phyloP scores from a whole-genome alignment of 2,797 vertebrate genomes.

The Sylvilagus floridanus region DNA sequence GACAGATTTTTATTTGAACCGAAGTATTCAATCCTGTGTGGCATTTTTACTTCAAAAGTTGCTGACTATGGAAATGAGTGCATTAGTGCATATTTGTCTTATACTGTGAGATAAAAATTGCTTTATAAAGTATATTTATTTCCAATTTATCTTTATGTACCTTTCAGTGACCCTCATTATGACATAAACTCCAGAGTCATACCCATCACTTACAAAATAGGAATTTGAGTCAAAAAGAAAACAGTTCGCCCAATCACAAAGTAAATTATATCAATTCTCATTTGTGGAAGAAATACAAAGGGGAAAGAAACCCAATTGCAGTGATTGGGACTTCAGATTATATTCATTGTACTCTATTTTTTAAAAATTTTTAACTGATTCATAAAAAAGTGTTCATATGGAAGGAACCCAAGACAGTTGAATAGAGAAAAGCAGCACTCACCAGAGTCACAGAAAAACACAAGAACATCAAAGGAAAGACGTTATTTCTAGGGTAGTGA shows the following conservation, averaged over 20 bases:
- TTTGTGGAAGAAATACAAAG: background rate
- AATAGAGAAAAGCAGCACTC: too few species aligned
- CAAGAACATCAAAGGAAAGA: too few species aligned
- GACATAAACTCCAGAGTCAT: conserved; percentile 27
- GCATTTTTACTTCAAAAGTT: conserved; percentile 37
- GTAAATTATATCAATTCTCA: conserved; percentile 7
- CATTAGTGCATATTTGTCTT: background rate
- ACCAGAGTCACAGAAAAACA: too few species aligned
- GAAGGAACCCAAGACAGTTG: too few species aligned
- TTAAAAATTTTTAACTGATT: background rate
- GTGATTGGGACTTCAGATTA: background rate
- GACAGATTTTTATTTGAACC: background rate
- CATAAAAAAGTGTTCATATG: too few species aligned
- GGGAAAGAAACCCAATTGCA: background rate
- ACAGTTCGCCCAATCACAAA: background rate
- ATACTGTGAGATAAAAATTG: background rate
- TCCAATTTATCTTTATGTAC: background rate
- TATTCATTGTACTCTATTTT: background rate
- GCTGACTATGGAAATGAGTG: background rate
- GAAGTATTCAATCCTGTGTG: background rate
- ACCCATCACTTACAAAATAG: background rate
- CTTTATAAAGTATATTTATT: background rate
- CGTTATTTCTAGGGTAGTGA: too few species aligned
- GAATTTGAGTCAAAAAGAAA: conserved; percentile 21
- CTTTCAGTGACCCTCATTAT: background rate